Percentiles rank a stretch among this genome's conserved stretches.
phyloP scores from a whole-genome alignment of 2,888 invertebrate genomes.

The Lutraria lutraria region DNA sequence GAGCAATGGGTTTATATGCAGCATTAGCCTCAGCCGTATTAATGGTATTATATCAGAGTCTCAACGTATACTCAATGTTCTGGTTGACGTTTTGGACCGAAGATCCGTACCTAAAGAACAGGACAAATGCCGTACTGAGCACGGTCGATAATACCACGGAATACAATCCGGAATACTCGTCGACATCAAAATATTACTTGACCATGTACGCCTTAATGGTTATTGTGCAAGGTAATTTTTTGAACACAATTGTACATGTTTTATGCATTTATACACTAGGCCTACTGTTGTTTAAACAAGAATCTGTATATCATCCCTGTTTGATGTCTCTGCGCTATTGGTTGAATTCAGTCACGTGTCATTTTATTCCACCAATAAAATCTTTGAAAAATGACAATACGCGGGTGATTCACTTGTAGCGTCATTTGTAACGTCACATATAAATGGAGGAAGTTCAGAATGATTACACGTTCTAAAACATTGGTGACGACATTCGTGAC shows the following conservation, averaged over 20 bases:
- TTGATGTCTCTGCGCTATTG: too few species aligned
- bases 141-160: neutral
- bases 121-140: constrained; percentile 65
- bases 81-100: constrained; percentile 86
- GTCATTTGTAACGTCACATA: too few species aligned
- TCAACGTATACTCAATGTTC: constrained; percentile 82
- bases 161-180: constrained; percentile 69
- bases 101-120: constrained; percentile 80
- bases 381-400: too few species aligned
- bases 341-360: too few species aligned
- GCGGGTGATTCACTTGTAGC: too few species aligned
- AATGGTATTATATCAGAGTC: constrained; percentile 79
- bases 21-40: constrained; percentile 92
- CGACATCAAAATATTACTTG: constrained; percentile 84
- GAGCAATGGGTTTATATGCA: constrained; percentile 91
- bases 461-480: too few species aligned
- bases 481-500: too few species aligned
- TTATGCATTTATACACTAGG: neutral
- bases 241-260: neutral
- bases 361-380: too few species aligned
- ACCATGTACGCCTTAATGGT: constrained; percentile 87
- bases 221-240: constrained; percentile 80
- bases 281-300: too few species aligned
- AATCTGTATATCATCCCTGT: too few species aligned
- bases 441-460: too few species aligned